Evolutionary conservation across 1,140 invertebrate species (phyloP).

Genomic region (Drosophila varians): DNA sequence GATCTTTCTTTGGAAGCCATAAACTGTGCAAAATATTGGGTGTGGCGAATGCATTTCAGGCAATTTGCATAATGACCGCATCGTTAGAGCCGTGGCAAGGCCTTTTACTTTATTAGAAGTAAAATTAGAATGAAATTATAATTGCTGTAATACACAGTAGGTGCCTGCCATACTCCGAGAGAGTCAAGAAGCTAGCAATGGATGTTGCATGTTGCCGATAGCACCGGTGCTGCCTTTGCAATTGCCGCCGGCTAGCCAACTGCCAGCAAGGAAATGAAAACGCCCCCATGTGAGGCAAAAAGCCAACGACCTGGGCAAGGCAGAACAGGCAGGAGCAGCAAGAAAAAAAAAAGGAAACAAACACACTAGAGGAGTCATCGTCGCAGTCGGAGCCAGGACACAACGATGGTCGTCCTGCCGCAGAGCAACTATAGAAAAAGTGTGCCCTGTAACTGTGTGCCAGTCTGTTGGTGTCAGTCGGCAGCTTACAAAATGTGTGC

Average conservation of each 20-base stretch:
- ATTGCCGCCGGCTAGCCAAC: slow-evolving; percentile 50
- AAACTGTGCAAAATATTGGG: slow-evolving; percentile 2
- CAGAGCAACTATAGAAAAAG: slow-evolving; percentile 54
- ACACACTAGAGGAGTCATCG: slow-evolving; percentile 36
- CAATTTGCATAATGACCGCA: slow-evolving; percentile 28
- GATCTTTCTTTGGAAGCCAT: background rate
- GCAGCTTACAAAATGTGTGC: slow-evolving; percentile 65
- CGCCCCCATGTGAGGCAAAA: slow-evolving; percentile 72
- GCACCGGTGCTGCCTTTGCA: slow-evolving; percentile 49
- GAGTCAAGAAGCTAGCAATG: slow-evolving; percentile 6
- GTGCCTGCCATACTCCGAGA: background rate
- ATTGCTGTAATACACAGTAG: slow-evolving; percentile 45
- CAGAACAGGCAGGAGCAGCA: slow-evolving; percentile 9
- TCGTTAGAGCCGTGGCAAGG: slow-evolving; percentile 16
- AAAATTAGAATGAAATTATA: slow-evolving; percentile 69
- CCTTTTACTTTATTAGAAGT: slow-evolving; percentile 68
- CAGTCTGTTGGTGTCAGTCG: slow-evolving; percentile 51
- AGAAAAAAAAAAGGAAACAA: slow-evolving; percentile 57
- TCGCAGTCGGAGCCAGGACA: slow-evolving; percentile 27
- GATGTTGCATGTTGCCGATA: slow-evolving; percentile 57
- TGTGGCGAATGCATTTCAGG: slow-evolving; percentile 22
- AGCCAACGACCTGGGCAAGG: slow-evolving; percentile 70
- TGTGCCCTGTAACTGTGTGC: slow-evolving; percentile 16
- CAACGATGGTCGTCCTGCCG: slow-evolving; percentile 45
- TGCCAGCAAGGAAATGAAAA: slow-evolving; percentile 71